These are phyloP conservation scores for Sakesphorus luctuosus DNA, from an alignment of 2,113 vertebrate species.

Conservation along the genomic window DNA sequence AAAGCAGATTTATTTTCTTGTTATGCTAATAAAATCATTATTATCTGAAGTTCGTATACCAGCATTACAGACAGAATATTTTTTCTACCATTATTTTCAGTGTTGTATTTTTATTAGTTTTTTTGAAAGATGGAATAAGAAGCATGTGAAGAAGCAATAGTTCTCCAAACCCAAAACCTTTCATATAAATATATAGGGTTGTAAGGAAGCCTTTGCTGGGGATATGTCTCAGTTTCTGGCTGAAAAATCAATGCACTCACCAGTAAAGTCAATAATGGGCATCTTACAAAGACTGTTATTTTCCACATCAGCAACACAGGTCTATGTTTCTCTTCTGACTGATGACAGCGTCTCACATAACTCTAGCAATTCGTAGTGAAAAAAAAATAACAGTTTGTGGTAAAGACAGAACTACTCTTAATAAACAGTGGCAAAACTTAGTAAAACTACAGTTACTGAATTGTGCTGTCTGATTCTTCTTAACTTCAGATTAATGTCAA, in stretches of 20 bases:
- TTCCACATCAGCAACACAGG: fast-evolving
- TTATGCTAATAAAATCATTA: background rate
- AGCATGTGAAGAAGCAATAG: background rate
- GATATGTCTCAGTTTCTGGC: background rate
- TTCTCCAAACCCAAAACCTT: background rate
- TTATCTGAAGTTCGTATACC: background rate
- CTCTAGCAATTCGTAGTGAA: background rate
- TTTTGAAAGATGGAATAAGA: background rate
- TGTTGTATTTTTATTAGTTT: background rate
- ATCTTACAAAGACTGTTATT: background rate
- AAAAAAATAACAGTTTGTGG: background rate
- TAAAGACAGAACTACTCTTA: background rate
- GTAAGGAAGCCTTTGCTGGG: background rate
- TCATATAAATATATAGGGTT: background rate
- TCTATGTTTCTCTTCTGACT: background rate
- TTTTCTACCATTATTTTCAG: background rate
- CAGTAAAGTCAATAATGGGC: background rate
- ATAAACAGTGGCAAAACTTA: background rate
- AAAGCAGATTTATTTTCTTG: background rate
- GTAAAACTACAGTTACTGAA: background rate
- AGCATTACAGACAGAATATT: background rate
- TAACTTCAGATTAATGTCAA: background rate
- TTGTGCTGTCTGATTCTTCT: background rate
- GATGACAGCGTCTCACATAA: background rate
- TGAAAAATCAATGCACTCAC: background rate